Percentiles rank a stretch among this genome's conserved stretches.
Evolutionary conservation across 2,888 invertebrate genomes (phyloP).

Genomic region (Boloria selene): DNA sequence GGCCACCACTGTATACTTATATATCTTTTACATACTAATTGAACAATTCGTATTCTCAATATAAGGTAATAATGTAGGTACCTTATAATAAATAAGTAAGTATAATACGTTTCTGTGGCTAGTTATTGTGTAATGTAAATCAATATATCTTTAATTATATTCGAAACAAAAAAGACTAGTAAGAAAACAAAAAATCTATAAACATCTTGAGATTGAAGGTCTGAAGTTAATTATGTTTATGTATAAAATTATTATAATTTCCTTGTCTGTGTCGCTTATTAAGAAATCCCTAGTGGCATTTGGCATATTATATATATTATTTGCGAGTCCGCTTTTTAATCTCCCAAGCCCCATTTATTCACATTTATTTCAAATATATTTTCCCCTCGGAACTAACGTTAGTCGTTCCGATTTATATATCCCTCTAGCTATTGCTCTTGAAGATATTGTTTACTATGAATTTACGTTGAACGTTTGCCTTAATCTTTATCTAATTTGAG

Average conservation of each 20-base stretch:
- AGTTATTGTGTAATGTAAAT: too few relatives aligned
- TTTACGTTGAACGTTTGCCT: not conserved
- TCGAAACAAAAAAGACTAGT: too few relatives aligned
- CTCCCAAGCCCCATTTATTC: constrained; percentile 77
- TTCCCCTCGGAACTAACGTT: constrained; percentile 72
- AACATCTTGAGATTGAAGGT: not conserved
- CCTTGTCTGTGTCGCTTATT: constrained; percentile 24
- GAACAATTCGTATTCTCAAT: too few relatives aligned
- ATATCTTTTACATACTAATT: too few relatives aligned
- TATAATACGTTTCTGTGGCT: too few relatives aligned
- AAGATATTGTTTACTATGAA: constrained; percentile 20
- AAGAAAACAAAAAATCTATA: not conserved
- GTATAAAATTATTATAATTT: constrained; percentile 32
- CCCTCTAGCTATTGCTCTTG: constrained; percentile 63
- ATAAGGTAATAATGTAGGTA: too few relatives aligned
- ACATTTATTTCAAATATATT: constrained; percentile 78
- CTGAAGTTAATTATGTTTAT: constrained; percentile 16
- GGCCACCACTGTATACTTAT: too few relatives aligned
- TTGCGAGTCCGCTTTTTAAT: constrained; percentile 71
- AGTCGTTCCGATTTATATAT: constrained; percentile 69
- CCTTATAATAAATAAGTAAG: too few relatives aligned
- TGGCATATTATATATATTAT: constrained; percentile 74
- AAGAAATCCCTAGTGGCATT: constrained; percentile 40
- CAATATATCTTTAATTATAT: too few relatives aligned
- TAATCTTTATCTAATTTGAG: too few relatives aligned